Evolutionary conservation across 2,113 vertebrate species (phyloP), one percentile per base, ranked within the genome.

Genomic region (Lucifuga dentata): DNA sequence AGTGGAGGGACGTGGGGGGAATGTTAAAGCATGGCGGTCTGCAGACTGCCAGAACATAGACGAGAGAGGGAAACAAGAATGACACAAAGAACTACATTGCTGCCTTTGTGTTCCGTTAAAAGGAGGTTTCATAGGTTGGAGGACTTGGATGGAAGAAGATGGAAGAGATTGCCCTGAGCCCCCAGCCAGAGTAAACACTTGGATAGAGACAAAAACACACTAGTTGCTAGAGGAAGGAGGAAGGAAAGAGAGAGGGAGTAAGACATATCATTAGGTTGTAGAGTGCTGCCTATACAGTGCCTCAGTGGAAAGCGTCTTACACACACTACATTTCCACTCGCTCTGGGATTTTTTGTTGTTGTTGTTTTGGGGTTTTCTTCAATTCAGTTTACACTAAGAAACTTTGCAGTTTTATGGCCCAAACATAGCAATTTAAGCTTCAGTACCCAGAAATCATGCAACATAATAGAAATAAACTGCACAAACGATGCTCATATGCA

Each of bases 51-150:
- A 78, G 78, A 79, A 77, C 76, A 87, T 60, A 24, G 76, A 73
- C 62, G 43, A 76, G 76, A 66, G 21, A n/a, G 68, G 68, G 68
- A 81, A 83, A 87, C 79, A 83, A 84, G 83, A 41, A 41, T 19
- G 64, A 71, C 67, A 88, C 83, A 90, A 87, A 86, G 76, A 79
- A 68, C 71, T 75, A 87, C 86, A 87, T 79, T 80, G 85, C 71
- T 61, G 79, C 78, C 78, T 84, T 86, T 90, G 83, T 87, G 58
- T 10, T 0, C 39, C 1, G 12, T 71, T 75, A 81, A 87, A 90
- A 86, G 55, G 64, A 74, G 83, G 76, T 81, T 87, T 87, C 87
- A 80, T 90, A 68, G 76, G 84, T 74, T 79, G 53, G 80, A 87
- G 78, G 62, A 79, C 76, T 88, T 84, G 76, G 78, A 75, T 74